Conservation (phyloP, 2,797 vertebrate species). For the Synanceia verrucosa region DNA sequence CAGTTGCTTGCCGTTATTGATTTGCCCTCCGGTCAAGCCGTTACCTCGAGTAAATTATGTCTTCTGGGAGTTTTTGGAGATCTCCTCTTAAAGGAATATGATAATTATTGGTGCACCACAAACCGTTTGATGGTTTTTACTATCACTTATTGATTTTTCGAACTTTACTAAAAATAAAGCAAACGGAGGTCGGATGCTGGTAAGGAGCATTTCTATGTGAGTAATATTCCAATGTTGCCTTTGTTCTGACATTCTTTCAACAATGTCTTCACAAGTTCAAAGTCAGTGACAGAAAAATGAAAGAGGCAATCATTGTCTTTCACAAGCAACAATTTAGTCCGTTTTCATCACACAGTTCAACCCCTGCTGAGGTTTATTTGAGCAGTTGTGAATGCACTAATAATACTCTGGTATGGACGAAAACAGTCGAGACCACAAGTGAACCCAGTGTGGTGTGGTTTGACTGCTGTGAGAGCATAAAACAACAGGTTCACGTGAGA, state of each 20-base stretch:
- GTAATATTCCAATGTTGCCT: neutral
- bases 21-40: slow-evolving; percentile 56
- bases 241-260: slow-evolving; percentile 13
- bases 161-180: neutral
- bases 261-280: neutral
- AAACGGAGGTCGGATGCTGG: neutral
- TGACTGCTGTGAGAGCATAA: neutral
- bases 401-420: neutral
- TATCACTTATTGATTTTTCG: slow-evolving; percentile 44
- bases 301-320: neutral
- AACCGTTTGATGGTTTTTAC: slow-evolving; percentile 23
- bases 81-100: slow-evolving; percentile 40
- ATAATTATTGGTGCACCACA: slow-evolving; percentile 28
- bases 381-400: neutral
- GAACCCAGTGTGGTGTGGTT: fast-evolving
- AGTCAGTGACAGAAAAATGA: neutral
- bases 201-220: neutral
- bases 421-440: neutral
- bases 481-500: neutral
- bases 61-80: slow-evolving; percentile 49
- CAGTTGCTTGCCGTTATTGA: slow-evolving; percentile 60
- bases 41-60: slow-evolving; percentile 53
- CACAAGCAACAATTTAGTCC: neutral
- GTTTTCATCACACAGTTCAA: neutral
- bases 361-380: neutral